Evolutionary conservation across 2,888 invertebrate species (phyloP), one percentile per base, ranked within the genome.

Genomic region (Anodontia alba): DNA sequence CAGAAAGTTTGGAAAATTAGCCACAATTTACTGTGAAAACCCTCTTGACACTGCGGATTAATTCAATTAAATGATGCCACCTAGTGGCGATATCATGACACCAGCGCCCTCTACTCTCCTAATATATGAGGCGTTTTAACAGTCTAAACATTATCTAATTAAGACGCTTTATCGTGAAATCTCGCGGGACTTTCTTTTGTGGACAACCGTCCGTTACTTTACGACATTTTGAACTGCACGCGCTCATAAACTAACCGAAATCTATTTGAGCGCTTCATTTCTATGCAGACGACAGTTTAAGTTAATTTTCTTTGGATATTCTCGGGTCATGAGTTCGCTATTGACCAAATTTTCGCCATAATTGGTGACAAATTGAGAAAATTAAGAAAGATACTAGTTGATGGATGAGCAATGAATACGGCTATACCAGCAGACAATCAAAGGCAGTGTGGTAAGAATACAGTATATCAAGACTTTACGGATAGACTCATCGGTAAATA

Each of bases 121-220:
- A 81, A 78, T 81, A 81, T 81, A 81, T 78, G 75, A 81, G 68
- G 72, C 78, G 49, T 49, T 62, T 69, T 54, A 66, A 75, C 73
- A 66, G 75, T 78, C 75, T 72, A 81, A 78, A 81, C 73, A 81
- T 81, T 81, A 81, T 81, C 81, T 71, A 78, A 81, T 81, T 81
- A 81, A 70, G 69, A 46, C 26, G 46, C 68, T 36, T 67, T 43
- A 67, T 57, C 57, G 43, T 49, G 54, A 54, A 68, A 33, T 75
- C 78, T 78, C 78, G 5, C 26, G 75, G 76, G 78, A 75, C 38
- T 49, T 51, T 26, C 67, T 26, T 51, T 36, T 43, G 67, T 73
- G 51, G 67, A 68, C 78, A 57, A 72, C 46, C 70, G 74, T 43
- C 51, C 75, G 73, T 72, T 66, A 68, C 36, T 71, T 54, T 75